phyloP scores from a whole-genome alignment of 1,140 invertebrate species.

The Sinonovacula constricta region DNA sequence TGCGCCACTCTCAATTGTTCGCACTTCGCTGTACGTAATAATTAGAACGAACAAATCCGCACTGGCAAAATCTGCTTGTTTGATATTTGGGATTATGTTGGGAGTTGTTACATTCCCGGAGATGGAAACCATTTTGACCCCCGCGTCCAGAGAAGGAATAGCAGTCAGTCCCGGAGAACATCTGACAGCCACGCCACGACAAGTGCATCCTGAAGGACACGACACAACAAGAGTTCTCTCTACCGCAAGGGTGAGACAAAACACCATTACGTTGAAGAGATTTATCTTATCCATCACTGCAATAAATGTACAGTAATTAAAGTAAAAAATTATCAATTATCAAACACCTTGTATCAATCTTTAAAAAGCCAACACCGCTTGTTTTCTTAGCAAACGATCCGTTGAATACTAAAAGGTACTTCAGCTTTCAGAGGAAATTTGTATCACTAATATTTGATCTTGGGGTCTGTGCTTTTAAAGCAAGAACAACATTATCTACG shows the following conservation, averaged over 20 bases:
- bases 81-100: constrained; percentile 27
- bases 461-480: too few relatives aligned
- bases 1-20: constrained; percentile 10
- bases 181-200: constrained; percentile 5
- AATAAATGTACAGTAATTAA: too few relatives aligned
- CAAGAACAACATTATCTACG: too few relatives aligned
- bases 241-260: not conserved
- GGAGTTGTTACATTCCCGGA: too few relatives aligned
- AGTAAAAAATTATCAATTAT: too few relatives aligned
- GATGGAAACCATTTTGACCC: not conserved
- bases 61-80: not conserved
- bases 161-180: not conserved
- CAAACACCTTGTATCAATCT: too few relatives aligned
- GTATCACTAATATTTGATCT: too few relatives aligned
- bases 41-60: not conserved
- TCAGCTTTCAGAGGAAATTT: too few relatives aligned
- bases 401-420: too few relatives aligned
- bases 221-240: not conserved
- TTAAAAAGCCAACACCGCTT: too few relatives aligned
- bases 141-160: not conserved
- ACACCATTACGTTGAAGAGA: not conserved
- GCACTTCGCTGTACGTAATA: constrained; percentile 28
- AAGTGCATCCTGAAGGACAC: constrained; percentile 2
- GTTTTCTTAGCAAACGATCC: too few relatives aligned
- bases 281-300: not conserved